phyloP scores from a whole-genome alignment of 35 echinoderm and acorn worm species.

The Diadema setosum region DNA sequence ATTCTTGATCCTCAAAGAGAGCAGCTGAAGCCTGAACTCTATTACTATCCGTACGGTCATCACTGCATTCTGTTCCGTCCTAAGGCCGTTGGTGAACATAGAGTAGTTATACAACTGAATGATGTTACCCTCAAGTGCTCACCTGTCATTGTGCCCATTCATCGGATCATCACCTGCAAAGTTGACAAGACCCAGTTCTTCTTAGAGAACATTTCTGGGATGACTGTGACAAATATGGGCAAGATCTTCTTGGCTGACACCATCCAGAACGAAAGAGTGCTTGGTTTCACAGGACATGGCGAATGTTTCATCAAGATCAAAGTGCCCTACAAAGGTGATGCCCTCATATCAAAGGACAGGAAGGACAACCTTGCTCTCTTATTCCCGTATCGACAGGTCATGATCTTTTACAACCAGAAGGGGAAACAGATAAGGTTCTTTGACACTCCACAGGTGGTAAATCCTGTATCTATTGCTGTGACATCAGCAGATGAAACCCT shows the following conservation, averaged over 20 bases:
- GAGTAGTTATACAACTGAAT: constrained; percentile 7
- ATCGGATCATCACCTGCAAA: constrained; percentile 4
- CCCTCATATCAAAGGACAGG: constrained; percentile 22
- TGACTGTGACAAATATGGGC: constrained; percentile 24
- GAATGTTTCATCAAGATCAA: constrained; percentile 28
- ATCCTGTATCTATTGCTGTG: constrained; percentile 14
- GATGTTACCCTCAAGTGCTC: not conserved
- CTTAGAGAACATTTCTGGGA: constrained; percentile 32
- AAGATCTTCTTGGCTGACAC: constrained; percentile 52
- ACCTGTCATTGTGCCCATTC: constrained; percentile 22
- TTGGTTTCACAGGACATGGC: constrained; percentile 34
- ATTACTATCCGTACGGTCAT: not conserved
- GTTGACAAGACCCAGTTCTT: constrained; percentile 15
- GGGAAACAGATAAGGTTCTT: constrained; percentile 24
- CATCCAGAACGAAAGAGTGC: constrained; percentile 36
- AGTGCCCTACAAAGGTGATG: constrained; percentile 33
- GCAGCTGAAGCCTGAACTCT: not conserved
- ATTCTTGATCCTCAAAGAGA: constrained; percentile 15
- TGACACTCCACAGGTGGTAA: constrained; percentile 24
- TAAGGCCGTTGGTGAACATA: constrained; percentile 42
- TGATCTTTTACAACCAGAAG: constrained; percentile 5
- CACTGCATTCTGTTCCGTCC: constrained; percentile 33
- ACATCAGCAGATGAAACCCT: constrained; percentile 26
- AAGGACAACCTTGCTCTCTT: constrained; percentile 43
- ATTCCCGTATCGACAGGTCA: constrained; percentile 28